Evolutionary conservation across 2,797 vertebrate genomes (phyloP).

Genomic region (Netta rufina): DNA sequence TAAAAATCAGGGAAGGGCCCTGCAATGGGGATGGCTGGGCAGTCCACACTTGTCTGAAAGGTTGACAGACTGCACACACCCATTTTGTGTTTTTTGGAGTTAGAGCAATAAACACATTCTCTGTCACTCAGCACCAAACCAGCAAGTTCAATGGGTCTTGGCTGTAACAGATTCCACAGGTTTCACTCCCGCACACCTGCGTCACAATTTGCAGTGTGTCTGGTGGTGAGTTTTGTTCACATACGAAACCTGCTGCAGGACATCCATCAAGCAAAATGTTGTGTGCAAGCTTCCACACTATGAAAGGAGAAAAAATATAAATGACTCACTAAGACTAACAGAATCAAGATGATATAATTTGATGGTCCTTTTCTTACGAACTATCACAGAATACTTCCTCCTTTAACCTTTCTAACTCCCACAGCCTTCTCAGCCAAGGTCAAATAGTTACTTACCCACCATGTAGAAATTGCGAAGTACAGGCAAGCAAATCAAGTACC

Average conservation of each 20-base stretch:
- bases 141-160: not conserved
- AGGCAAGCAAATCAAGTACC: not conserved
- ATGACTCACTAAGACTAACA: not conserved
- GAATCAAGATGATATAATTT: not conserved
- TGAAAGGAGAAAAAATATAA: not conserved
- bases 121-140: not conserved
- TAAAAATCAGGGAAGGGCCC: not conserved
- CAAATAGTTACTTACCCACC: not conserved
- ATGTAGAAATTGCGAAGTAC: not conserved
- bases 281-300: not conserved
- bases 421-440: not conserved
- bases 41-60: not conserved
- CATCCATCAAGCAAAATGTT: not conserved
- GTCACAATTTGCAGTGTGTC: not conserved
- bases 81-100: accelerated
- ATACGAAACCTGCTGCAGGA: not conserved
- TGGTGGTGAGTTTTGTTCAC: not conserved
- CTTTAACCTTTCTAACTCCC: not conserved
- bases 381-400: not conserved
- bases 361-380: not conserved
- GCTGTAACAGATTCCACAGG: not conserved
- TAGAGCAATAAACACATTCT: accelerated
- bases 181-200: not conserved
- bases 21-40: not conserved
- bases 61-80: not conserved